Conservation (phyloP, 2,888 invertebrate species). For the Lasius platythorax region DNA sequence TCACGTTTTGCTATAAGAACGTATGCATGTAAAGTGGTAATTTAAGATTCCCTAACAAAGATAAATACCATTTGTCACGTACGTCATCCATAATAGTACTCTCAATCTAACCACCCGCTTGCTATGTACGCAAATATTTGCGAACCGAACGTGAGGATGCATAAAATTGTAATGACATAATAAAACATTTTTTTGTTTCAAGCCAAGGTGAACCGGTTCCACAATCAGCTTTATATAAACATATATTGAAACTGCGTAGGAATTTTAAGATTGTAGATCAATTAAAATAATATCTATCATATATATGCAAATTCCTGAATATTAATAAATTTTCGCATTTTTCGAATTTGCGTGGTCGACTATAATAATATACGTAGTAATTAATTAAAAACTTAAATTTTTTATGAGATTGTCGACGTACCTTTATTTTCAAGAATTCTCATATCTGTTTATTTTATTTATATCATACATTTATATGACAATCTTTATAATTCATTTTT, state of each 20-base stretch:
- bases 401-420: neutral
- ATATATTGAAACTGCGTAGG: neutral
- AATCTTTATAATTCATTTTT: neutral
- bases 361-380: neutral
- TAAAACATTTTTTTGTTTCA: neutral
- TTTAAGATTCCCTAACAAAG: constrained; percentile 15
- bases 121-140: constrained; percentile 33
- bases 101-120: neutral
- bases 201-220: neutral
- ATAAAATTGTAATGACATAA: neutral
- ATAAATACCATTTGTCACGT: constrained; percentile 6
- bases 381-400: neutral
- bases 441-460: neutral
- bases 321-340: neutral
- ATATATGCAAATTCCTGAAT: neutral
- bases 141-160: neutral
- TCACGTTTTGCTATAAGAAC: neutral
- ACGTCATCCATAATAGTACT: constrained; percentile 5
- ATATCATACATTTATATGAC: neutral
- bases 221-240: neutral
- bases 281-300: neutral
- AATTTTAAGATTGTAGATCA: neutral
- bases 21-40: constrained; percentile 16
- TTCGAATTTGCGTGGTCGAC: neutral
- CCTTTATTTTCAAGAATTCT: neutral